These are phyloP conservation scores for Origma solitaria DNA, from an alignment of 2,113 vertebrate species.

Conservation along the genomic window DNA sequence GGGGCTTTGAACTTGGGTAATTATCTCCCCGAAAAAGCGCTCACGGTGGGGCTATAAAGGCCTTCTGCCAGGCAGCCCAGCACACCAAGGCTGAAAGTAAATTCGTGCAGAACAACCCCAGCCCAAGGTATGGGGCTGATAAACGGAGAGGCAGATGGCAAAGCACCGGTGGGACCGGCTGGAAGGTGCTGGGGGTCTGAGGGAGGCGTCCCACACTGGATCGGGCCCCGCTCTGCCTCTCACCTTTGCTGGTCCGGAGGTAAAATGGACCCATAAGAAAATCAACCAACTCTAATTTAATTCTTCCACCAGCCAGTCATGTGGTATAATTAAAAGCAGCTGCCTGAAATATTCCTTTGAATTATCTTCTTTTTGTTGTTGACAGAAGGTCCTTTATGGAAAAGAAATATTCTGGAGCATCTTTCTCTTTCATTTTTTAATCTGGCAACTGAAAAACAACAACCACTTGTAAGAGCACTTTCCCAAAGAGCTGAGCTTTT, in stretches of 20 bases:
- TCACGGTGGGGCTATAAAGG: not conserved
- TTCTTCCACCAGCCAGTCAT: conserved; percentile 22
- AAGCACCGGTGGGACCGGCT: not conserved
- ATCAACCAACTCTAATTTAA: conserved; percentile 14
- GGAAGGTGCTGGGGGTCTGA: not conserved
- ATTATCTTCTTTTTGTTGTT: not conserved
- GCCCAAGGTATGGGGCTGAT: not conserved
- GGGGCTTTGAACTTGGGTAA: conserved; percentile 44
- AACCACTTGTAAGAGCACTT: not conserved
- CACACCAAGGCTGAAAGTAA: not conserved
- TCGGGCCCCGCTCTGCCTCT: not conserved
- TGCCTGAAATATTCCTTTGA: not conserved
- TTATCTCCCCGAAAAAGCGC: conserved; percentile 22
- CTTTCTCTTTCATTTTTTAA: not conserved
- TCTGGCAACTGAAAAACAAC: not conserved
- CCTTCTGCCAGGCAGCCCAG: not conserved
- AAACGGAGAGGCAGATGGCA: not conserved
- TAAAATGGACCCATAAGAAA: not conserved
- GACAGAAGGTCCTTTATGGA: not conserved
- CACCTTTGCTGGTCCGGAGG: not conserved
- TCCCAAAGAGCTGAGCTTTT: not conserved
- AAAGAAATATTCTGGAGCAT: not conserved
- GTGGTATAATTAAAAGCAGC: conserved; percentile 12
- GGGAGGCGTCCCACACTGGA: not conserved
- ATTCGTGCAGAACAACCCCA: not conserved